Evolutionary conservation across 2,113 vertebrate genomes (phyloP), one percentile per base, ranked within the genome.

Genomic region (Phasianus colchicus): DNA sequence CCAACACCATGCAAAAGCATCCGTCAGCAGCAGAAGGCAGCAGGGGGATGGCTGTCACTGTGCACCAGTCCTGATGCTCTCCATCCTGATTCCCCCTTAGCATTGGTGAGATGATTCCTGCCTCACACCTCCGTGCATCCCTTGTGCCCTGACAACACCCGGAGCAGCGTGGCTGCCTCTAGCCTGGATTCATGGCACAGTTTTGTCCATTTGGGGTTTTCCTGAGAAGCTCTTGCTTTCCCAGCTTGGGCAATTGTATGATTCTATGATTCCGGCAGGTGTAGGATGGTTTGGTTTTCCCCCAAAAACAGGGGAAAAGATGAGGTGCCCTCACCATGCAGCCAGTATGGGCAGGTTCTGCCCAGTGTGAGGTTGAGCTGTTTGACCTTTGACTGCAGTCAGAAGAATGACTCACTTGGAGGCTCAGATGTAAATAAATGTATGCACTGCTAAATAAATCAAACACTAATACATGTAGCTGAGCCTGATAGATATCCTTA

Each of bases 341-440:
- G 11, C 32, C n/a, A 38, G 6, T 3, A 64, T 9, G 7, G 71
- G 55, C 29, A 18, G 34, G 48, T 30, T 48, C 82, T 91, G 78
- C 66, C 36, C n/a, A 6, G 61, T 15, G 55, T 30, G 52, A 54
- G 52, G 30, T 54, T 5, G 92, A 95, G 87, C 83, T 70, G 72
- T 73, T 96, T 92, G 91, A 96, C 90, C 94, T 95, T 83, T 95
- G 96, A 90, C 85, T 90, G 65, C 73, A 92, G 85, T 54, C 89
- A 93, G 89, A 92, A 63, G 88, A 93, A 92, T 81, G 36, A 94
- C 64, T 92, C 84, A 87, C 77, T 93, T 91, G 76, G 88, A 93
- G 92, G 54, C 57, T 83, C 17, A 89, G 86, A 92, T 70, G 78
- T 96, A 95, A 91, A 94, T 86, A 95, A 90, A 94, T 88, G 85